phyloP scores from a whole-genome alignment of 2,888 invertebrate genomes.

The Eulithis testata region DNA sequence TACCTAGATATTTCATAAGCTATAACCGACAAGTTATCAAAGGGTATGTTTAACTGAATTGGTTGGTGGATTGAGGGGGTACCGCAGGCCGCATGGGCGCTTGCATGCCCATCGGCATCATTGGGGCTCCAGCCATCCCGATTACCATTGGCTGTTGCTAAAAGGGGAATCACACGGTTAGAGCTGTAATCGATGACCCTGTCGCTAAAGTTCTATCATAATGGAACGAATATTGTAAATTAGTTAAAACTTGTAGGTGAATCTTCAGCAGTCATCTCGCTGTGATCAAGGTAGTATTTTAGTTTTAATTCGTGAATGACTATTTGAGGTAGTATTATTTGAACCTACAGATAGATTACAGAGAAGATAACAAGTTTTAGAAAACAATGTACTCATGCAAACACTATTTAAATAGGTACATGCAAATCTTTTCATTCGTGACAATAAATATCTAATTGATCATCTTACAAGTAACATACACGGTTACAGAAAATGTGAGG shows the following conservation, averaged over 20 bases:
- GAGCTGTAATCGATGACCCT: not conserved
- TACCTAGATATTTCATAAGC: constrained; percentile 12
- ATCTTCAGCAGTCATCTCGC: no score
- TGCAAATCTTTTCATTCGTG: constrained; percentile 16
- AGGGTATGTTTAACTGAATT: constrained; percentile 73
- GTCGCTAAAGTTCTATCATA: not conserved
- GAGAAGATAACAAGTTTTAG: not conserved
- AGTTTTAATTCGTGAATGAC: no score
- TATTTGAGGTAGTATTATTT: no score
- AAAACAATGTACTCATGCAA: constrained; percentile 24
- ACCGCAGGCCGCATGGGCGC: constrained; percentile 73
- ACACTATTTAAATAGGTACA: constrained; percentile 12
- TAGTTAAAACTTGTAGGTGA: no score
- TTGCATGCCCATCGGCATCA: constrained; percentile 72
- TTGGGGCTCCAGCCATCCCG: constrained; percentile 71
- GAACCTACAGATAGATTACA: no score
- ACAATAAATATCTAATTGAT: no score
- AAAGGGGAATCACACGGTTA: constrained; percentile 36
- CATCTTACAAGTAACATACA: not conserved
- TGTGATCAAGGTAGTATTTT: no score
- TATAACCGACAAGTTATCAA: constrained; percentile 38
- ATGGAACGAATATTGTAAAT: not conserved
- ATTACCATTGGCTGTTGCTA: constrained; percentile 83
- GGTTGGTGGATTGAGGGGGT: constrained; percentile 73
- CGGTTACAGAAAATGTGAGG: constrained; percentile 26